Conservation (phyloP, 1,140 invertebrate species). For the Marisa cornuarietis region DNA sequence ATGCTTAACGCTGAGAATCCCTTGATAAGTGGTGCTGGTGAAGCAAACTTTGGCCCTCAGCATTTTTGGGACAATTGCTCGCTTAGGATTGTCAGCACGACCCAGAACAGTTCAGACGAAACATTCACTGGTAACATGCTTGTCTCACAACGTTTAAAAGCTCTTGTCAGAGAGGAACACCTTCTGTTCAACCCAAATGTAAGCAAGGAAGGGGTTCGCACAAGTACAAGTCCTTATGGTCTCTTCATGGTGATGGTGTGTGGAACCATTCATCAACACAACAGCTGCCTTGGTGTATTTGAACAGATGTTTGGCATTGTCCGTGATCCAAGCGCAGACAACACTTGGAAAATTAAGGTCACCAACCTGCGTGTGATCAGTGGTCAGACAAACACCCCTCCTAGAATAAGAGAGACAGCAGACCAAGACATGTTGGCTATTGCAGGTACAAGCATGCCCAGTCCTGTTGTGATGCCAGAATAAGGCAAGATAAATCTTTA, state of each 20-base stretch:
- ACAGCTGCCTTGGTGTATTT: conserved; percentile 72
- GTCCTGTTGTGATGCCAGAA: not conserved
- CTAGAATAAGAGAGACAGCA: not conserved
- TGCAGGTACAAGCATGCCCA: not conserved
- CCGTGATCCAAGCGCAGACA: conserved; percentile 70
- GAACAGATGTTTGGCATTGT: conserved; percentile 73
- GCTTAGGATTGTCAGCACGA: conserved; percentile 44
- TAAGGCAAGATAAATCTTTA: not conserved
- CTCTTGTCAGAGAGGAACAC: conserved; percentile 64
- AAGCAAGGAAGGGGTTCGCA: conserved; percentile 68
- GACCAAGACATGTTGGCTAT: not conserved
- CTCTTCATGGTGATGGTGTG: conserved; percentile 72
- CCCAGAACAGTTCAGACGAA: conserved; percentile 39
- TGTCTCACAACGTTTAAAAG: conserved; percentile 63
- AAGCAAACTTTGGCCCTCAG: conserved; percentile 63
- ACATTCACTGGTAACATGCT: conserved; percentile 37
- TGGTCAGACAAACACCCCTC: conserved; percentile 3
- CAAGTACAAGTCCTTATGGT: conserved; percentile 71
- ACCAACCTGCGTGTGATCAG: conserved; percentile 39
- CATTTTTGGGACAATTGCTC: conserved; percentile 72
- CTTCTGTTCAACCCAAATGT: conserved; percentile 74
- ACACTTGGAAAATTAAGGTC: conserved; percentile 75
- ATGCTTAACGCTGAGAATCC: conserved; percentile 68
- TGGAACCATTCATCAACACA: conserved; percentile 71
- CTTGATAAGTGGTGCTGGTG: not conserved